Conservation (phyloP, 1,140 invertebrate genomes). For the Trissolcus basalis region DNA sequence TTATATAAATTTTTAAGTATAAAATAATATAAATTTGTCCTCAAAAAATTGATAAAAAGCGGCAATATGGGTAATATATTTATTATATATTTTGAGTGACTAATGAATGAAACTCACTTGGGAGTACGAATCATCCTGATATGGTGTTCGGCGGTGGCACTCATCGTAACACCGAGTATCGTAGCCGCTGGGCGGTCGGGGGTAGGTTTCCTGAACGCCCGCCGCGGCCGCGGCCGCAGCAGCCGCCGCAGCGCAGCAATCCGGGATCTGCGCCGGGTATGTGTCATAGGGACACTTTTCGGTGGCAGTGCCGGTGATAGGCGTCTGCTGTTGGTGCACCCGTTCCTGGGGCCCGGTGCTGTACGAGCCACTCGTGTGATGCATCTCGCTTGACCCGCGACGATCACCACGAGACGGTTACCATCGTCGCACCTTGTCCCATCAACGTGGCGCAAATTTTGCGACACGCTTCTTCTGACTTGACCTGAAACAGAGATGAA, state of each 20-base stretch:
- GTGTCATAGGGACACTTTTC: slow-evolving; percentile 73
- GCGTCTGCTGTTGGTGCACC: slow-evolving; percentile 67
- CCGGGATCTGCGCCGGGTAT: slow-evolving; percentile 72
- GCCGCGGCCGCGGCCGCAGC: slow-evolving; percentile 64
- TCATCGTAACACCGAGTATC: slow-evolving; percentile 73
- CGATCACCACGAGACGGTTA: slow-evolving; percentile 43
- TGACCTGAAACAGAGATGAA: neutral
- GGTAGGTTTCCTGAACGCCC: slow-evolving; percentile 69
- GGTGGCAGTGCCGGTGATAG: slow-evolving; percentile 48
- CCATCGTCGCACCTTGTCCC: slow-evolving; percentile 7
- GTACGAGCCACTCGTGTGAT: slow-evolving; percentile 65
- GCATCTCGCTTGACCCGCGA: slow-evolving; percentile 54
- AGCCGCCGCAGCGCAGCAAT: slow-evolving; percentile 71
- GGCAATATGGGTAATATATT: too few relatives aligned
- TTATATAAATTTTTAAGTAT: too few relatives aligned
- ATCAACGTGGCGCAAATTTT: slow-evolving; percentile 30
- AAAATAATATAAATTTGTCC: too few relatives aligned
- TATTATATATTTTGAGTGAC: too few relatives aligned
- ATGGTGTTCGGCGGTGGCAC: slow-evolving; percentile 70
- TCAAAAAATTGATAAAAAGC: too few relatives aligned
- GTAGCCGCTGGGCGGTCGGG: slow-evolving; percentile 71
- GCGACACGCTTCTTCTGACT: slow-evolving; percentile 17
- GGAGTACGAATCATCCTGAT: slow-evolving; percentile 70
- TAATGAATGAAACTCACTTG: slow-evolving; percentile 62
- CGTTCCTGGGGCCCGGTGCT: slow-evolving; percentile 72